Percentiles rank a stretch among this genome's conserved stretches.
Evolutionary conservation across 2,888 invertebrate species (phyloP).

Genomic region (Achlya flavicornis): DNA sequence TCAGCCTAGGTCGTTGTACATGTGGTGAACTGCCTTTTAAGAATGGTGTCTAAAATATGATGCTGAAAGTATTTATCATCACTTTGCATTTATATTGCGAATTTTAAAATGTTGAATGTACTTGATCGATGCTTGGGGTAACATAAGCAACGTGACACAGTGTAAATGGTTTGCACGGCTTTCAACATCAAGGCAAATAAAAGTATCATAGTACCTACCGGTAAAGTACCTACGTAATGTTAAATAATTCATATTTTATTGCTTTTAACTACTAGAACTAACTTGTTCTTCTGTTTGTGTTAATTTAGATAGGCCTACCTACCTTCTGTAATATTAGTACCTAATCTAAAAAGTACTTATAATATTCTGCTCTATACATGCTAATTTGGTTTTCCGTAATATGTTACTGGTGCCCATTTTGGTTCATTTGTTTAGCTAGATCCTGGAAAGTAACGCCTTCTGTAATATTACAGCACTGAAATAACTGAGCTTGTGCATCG

Average conservation of each 20-base stretch:
- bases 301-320: not conserved
- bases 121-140: not conserved
- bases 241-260: not conserved
- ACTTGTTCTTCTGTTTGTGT: not conserved
- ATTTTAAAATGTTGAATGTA: not conserved
- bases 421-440: not conserved
- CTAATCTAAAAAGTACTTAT: not conserved
- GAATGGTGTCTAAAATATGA: not conserved
- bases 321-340: not conserved
- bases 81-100: not conserved
- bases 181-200: not conserved
- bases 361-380: not conserved
- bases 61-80: not conserved
- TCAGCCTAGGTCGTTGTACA: conserved; percentile 25
- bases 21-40: not conserved
- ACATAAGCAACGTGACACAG: not conserved
- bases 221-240: not conserved
- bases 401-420: not conserved
- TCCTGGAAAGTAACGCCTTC: not conserved
- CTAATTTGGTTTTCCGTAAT: not conserved
- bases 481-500: not conserved
- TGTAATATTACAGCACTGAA: not conserved
- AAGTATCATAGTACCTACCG: not conserved
- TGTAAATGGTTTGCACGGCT: not conserved
- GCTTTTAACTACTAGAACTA: not conserved